phyloP scores from a whole-genome alignment of 1,140 invertebrate genomes.

The Antheraea pernyi region DNA sequence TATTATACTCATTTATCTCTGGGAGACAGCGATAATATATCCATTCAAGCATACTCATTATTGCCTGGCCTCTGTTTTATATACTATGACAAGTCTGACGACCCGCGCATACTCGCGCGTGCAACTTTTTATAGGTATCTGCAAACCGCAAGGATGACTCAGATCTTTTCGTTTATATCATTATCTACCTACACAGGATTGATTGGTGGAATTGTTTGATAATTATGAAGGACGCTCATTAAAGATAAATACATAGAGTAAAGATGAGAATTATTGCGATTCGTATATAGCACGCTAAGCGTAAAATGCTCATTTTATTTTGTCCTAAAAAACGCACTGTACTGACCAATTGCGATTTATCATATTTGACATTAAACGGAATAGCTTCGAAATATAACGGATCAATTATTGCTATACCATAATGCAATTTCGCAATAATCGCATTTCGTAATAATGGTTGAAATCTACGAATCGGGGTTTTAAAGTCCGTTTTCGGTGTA shows the following conservation, averaged over 20 bases:
- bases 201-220: not conserved
- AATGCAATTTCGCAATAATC: too few species aligned
- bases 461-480: too few species aligned
- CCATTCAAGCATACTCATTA: not conserved
- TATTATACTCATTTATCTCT: not conserved
- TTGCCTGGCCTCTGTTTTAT: not conserved
- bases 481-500: too few species aligned
- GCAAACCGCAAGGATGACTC: constrained; percentile 42
- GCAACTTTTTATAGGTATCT: constrained; percentile 46
- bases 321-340: too few species aligned
- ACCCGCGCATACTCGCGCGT: constrained; percentile 48
- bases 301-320: too few species aligned
- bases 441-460: too few species aligned
- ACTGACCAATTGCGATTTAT: too few species aligned
- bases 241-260: not conserved
- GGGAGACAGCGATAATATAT: not conserved
- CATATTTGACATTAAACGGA: too few species aligned
- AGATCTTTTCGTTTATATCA: constrained; percentile 54
- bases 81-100: constrained; percentile 11
- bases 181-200: constrained; percentile 34
- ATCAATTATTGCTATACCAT: too few species aligned
- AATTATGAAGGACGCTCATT: not conserved
- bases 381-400: too few species aligned
- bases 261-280: not conserved
- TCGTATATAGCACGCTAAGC: too few species aligned